Evolutionary conservation across 1,140 invertebrate species (phyloP).

Genomic region (Drosophila baimaii): DNA sequence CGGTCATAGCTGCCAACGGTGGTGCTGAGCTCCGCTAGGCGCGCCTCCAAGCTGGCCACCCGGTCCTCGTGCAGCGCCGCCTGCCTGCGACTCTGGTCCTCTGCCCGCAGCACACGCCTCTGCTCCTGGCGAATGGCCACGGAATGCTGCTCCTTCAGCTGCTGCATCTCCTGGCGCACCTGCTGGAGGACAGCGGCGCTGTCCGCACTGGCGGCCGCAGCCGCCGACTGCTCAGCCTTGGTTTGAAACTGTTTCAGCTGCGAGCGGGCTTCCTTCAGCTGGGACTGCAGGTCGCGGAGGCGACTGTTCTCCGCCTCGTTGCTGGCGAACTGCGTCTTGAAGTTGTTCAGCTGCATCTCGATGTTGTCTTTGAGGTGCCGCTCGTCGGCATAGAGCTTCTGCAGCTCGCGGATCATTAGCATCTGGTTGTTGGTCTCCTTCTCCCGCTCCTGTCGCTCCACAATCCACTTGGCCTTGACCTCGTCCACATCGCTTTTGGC

Average conservation of each 20-base stretch:
- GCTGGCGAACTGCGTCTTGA: constrained; percentile 84
- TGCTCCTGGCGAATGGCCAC: constrained; percentile 86
- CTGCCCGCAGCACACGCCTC: constrained; percentile 86
- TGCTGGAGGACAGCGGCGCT: constrained; percentile 87
- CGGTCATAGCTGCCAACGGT: constrained; percentile 92
- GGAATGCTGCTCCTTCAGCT: constrained; percentile 89
- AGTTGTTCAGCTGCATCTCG: constrained; percentile 86
- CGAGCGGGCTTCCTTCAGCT: constrained; percentile 88
- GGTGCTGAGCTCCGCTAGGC: constrained; percentile 91
- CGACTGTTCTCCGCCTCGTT: constrained; percentile 70
- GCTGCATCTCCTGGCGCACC: constrained; percentile 89
- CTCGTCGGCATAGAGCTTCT: constrained; percentile 87
- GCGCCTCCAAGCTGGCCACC: constrained; percentile 90
- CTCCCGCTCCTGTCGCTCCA: constrained; percentile 91
- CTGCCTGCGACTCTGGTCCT: constrained; percentile 88
- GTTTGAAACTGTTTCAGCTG: constrained; percentile 87
- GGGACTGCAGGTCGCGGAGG: constrained; percentile 86
- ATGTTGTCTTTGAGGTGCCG: constrained; percentile 87
- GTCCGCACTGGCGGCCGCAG: constrained; percentile 74
- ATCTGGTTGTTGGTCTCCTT: constrained; percentile 91
- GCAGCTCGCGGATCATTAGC: constrained; percentile 88
- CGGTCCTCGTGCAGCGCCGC: constrained; percentile 90
- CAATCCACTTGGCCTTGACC: constrained; percentile 89
- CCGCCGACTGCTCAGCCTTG: constrained; percentile 40
- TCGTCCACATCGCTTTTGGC: constrained; percentile 87